Conservation (phyloP, 2,113 vertebrate genomes). For the Bubalus kerabau region DNA sequence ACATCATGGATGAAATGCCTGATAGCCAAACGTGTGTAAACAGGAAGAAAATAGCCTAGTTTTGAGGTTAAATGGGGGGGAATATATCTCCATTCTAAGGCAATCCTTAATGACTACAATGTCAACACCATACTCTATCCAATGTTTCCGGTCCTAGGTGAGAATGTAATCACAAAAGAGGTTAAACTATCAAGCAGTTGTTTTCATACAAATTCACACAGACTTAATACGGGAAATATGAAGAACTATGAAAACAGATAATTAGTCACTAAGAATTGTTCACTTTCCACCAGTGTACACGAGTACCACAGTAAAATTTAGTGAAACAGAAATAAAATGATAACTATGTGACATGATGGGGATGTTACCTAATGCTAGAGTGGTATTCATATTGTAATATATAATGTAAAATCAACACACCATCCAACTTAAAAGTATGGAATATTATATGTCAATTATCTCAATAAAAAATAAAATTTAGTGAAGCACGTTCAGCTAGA, state of each 20-base stretch:
- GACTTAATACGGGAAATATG: background rate
- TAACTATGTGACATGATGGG: background rate
- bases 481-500: background rate
- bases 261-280: background rate
- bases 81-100: background rate
- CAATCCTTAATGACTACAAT: background rate
- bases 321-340: background rate
- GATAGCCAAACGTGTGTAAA: background rate
- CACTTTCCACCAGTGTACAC: background rate
- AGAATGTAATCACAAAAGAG: background rate
- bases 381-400: background rate
- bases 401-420: background rate
- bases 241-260: background rate
- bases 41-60: background rate
- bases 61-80: background rate
- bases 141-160: background rate
- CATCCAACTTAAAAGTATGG: background rate
- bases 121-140: background rate
- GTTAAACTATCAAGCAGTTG: background rate
- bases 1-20: background rate
- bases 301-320: background rate
- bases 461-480: background rate
- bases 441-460: background rate
- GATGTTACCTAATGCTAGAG: background rate
- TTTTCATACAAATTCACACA: background rate